Evolutionary conservation across 2,113 vertebrate species (phyloP).

Genomic region (Microtus ochrogaster): DNA sequence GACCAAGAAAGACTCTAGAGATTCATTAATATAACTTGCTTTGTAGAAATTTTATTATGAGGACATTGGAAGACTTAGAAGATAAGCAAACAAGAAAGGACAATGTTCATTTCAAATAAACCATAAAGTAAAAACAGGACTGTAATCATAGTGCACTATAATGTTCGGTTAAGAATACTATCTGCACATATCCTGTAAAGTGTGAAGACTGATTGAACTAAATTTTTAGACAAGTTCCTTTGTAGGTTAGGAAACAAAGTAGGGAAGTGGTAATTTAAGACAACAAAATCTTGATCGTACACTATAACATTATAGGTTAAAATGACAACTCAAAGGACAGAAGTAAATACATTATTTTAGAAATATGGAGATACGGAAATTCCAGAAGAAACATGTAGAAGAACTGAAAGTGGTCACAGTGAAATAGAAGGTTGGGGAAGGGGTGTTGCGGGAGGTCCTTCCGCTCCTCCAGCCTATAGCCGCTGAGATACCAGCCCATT

Average conservation of each 20-base stretch:
- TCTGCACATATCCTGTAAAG: constrained; percentile 1
- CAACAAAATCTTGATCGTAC: not conserved
- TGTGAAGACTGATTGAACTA: constrained; percentile 1
- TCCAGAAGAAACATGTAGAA: constrained; percentile 28
- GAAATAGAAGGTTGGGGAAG: not conserved
- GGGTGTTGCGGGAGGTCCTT: too few relatives aligned
- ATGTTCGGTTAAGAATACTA: not conserved
- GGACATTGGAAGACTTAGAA: not conserved
- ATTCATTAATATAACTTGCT: not conserved
- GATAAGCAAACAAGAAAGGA: constrained; percentile 35
- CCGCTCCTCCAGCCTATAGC: too few relatives aligned
- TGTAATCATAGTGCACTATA: not conserved
- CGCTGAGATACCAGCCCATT: too few relatives aligned
- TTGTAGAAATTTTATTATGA: constrained; percentile 13
- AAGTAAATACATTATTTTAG: not conserved
- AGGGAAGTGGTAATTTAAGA: not conserved
- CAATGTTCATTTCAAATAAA: constrained; percentile 37
- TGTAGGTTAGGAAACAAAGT: not conserved
- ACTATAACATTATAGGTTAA: constrained; percentile 14
- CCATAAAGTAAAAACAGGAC: constrained; percentile 18
- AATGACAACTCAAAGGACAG: not conserved
- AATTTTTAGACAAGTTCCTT: constrained; percentile 12
- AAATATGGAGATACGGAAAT: not conserved
- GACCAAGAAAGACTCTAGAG: not conserved
- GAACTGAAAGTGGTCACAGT: not conserved